phyloP scores from a whole-genome alignment of 2,113 vertebrate genomes.

The Genyomyrus donnyi region DNA sequence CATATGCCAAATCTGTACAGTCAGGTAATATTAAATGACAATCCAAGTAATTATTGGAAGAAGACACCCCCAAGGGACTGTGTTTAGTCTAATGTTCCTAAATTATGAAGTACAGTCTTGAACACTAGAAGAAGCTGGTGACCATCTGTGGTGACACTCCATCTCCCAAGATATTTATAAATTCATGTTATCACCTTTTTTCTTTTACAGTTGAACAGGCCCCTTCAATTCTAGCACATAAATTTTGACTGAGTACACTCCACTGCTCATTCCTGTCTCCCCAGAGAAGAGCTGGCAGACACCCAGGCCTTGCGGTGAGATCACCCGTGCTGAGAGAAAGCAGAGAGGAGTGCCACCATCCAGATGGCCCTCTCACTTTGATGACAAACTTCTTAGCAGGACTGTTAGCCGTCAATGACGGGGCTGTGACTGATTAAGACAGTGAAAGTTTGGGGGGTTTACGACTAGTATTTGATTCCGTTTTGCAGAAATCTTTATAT shows the following conservation, averaged over 20 bases:
- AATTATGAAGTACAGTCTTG: neutral
- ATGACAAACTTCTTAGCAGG: constrained; percentile 46
- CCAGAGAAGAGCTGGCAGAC: constrained; percentile 37
- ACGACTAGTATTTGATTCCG: constrained; percentile 23
- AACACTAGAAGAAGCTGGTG: constrained; percentile 11
- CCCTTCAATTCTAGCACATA: constrained; percentile 36
- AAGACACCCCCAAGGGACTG: neutral
- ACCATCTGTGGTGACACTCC: constrained; percentile 32
- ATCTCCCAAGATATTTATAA: constrained; percentile 37
- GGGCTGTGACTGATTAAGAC: constrained; percentile 32
- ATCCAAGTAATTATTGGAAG: constrained; percentile 3
- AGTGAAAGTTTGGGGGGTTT: constrained; percentile 27
- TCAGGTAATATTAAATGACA: neutral
- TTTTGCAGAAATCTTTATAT: constrained; percentile 7
- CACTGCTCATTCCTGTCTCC: constrained; percentile 41
- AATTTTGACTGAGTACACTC: constrained; percentile 43
- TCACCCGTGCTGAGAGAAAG: constrained; percentile 30
- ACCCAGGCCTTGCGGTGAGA: constrained; percentile 40
- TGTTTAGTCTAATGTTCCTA: constrained; percentile 9
- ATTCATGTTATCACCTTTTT: constrained; percentile 43
- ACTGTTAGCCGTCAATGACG: constrained; percentile 44
- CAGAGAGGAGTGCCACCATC: constrained; percentile 33
- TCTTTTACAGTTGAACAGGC: constrained; percentile 41
- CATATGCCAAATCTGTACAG: neutral
- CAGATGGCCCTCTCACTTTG: constrained; percentile 44